Conservation (phyloP, 2,888 invertebrate genomes). For the Reticulitermes lucifugus region DNA sequence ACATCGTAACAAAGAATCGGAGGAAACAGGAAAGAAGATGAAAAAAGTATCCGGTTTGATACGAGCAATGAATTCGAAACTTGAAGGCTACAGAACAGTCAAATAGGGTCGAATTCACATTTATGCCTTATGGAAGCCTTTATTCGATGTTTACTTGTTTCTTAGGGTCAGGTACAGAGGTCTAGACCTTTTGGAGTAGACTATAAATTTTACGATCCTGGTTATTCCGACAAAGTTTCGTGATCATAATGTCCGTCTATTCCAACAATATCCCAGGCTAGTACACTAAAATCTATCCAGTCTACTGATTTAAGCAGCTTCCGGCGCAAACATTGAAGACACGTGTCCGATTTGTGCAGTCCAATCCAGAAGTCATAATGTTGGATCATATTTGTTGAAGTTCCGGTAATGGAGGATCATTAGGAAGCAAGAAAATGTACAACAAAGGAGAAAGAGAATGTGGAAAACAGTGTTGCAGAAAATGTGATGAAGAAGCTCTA, state of each 20-base stretch:
- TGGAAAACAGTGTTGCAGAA: background rate
- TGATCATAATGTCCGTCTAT: background rate
- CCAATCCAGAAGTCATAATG: background rate
- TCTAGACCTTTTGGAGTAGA: background rate
- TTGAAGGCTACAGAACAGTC: too few relatives aligned
- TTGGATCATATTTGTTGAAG: background rate
- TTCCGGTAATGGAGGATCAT: background rate
- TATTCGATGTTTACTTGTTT: background rate
- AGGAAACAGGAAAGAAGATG: too few relatives aligned
- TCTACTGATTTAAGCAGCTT: background rate
- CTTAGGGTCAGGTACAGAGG: background rate
- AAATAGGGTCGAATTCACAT: too few relatives aligned
- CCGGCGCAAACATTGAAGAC: background rate
- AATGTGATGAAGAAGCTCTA: background rate
- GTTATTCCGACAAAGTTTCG: background rate
- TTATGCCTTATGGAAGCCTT: background rate
- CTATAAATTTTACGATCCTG: background rate
- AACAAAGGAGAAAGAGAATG: background rate
- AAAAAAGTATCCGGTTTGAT: too few relatives aligned
- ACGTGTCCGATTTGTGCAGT: background rate
- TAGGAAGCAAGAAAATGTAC: background rate
- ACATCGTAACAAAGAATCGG: too few relatives aligned
- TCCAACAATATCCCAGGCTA: background rate
- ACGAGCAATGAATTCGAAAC: too few relatives aligned
- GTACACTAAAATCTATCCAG: background rate